Percentiles rank a stretch among this genome's conserved stretches.
Evolutionary conservation across 2,113 vertebrate species (phyloP).

Genomic region (Bos indicus): DNA sequence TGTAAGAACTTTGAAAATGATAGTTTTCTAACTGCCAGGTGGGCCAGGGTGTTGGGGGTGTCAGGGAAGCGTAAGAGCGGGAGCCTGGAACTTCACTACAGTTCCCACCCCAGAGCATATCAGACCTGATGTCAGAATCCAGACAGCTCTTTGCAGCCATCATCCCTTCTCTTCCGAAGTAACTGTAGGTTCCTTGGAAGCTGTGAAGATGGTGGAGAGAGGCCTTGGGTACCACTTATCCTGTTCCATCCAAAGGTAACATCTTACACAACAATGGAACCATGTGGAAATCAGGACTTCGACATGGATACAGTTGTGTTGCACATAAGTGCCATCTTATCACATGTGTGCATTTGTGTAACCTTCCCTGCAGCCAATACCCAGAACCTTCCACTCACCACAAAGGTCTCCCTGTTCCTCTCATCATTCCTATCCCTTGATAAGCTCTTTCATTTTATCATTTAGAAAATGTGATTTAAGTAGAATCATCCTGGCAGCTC

Average conservation of each 20-base stretch:
- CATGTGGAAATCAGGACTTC: not conserved
- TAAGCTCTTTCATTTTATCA: not conserved
- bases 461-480: not conserved
- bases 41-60: not conserved
- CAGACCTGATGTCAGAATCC: not conserved
- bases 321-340: not conserved
- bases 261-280: not conserved
- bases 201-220: not conserved
- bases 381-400: not conserved
- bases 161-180: not conserved
- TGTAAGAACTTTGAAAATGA: not conserved
- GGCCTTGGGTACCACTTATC: no score
- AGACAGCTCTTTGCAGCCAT: not conserved
- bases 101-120: not conserved
- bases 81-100: not conserved
- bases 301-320: not conserved
- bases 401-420: not conserved
- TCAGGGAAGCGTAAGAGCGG: not conserved
- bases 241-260: not conserved
- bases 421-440: not conserved
- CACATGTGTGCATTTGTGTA: not conserved
- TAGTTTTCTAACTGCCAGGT: not conserved
- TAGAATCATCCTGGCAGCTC: not conserved
- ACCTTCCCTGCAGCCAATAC: not conserved
- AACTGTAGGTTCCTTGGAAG: not conserved